These are phyloP conservation scores for Ameiurus melas DNA, from an alignment of 2,113 vertebrate genomes.

Conservation along the genomic window DNA sequence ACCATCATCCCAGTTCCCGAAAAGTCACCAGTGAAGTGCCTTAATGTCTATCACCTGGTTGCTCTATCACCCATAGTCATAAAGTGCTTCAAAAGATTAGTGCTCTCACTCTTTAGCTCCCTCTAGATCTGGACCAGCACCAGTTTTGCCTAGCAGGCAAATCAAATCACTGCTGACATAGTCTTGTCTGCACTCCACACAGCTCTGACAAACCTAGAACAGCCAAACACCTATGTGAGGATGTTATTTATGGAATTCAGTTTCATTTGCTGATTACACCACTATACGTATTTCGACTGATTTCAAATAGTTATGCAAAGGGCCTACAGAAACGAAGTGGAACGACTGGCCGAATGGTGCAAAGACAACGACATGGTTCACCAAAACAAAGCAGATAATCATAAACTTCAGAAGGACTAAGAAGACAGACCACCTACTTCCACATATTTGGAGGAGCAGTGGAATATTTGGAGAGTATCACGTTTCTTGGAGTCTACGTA, in stretches of 20 bases:
- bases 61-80: background rate
- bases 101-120: background rate
- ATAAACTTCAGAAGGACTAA: too few species aligned
- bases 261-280: background rate
- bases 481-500: too few species aligned
- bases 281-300: background rate
- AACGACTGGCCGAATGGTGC: background rate
- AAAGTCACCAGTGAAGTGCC: background rate
- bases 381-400: too few species aligned
- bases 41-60: background rate
- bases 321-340: too few species aligned
- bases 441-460: too few species aligned
- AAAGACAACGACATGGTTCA: too few species aligned
- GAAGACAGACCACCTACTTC: too few species aligned
- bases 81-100: background rate
- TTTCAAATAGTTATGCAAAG: too few species aligned
- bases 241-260: background rate
- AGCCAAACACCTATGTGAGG: background rate
- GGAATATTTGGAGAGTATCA: too few species aligned
- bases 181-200: background rate
- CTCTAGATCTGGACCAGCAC: background rate
- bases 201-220: background rate
- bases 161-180: too few species aligned
- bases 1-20: background rate
- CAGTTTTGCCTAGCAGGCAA: background rate